phyloP scores from a whole-genome alignment of 2,888 invertebrate genomes.

The Drosophila lacicola region DNA sequence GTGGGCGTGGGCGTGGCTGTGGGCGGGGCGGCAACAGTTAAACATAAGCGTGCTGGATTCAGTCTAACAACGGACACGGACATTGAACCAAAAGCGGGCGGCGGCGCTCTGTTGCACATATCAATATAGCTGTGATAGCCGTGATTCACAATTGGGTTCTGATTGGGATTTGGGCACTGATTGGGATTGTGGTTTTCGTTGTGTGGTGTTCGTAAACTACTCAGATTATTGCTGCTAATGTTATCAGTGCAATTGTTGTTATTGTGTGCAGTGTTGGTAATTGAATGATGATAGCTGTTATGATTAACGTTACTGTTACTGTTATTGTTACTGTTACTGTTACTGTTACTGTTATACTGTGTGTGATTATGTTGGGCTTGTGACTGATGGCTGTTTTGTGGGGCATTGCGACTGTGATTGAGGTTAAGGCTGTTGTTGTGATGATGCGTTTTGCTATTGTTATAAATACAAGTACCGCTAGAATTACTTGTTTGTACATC shows the following conservation, averaged over 20 bases:
- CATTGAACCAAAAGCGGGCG: constrained; percentile 68
- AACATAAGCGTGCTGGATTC: constrained; percentile 74
- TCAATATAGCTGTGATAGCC: constrained; percentile 55
- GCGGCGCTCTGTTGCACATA: constrained; percentile 47
- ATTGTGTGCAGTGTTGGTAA: constrained; percentile 39
- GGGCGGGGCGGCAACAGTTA: constrained; percentile 63
- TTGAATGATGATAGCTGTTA: constrained; percentile 37
- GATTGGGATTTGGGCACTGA: constrained; percentile 31
- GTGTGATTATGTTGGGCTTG: constrained; percentile 26
- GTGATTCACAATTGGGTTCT: constrained; percentile 32
- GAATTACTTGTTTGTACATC: constrained; percentile 85
- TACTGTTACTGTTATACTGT: constrained; percentile 48
- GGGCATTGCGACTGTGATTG: constrained; percentile 56
- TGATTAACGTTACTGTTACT: constrained; percentile 30
- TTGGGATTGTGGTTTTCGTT: constrained; percentile 51
- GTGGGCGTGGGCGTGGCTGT: constrained; percentile 1
- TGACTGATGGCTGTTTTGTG: constrained; percentile 50
- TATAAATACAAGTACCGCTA: constrained; percentile 84
- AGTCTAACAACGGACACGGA: constrained; percentile 71
- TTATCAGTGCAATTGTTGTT: constrained; percentile 35
- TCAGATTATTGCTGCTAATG: constrained; percentile 34
- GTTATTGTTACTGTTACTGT: constrained; percentile 39
- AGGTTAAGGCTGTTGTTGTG: constrained; percentile 72
- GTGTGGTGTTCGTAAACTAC: constrained; percentile 29
- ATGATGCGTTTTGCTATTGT: constrained; percentile 83